A percentile compares a stretch with the other conserved stretches of the same genome.
phyloP scores from a whole-genome alignment of 2,888 invertebrate species.

The Apodemia zela region DNA sequence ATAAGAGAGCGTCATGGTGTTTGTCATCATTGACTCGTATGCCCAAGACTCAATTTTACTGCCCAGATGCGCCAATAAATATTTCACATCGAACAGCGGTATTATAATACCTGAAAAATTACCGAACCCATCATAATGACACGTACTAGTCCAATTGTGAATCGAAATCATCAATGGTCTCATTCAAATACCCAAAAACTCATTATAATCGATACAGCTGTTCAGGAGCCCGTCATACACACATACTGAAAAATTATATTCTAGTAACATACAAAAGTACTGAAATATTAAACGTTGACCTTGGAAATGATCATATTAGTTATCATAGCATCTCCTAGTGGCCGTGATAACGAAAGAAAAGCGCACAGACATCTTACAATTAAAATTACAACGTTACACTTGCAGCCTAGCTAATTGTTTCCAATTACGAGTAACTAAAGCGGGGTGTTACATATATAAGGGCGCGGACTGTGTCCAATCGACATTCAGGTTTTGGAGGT shows the following conservation, averaged over 20 bases:
- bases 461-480: slow-evolving; percentile 54
- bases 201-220: too few relatives aligned
- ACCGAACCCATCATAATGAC: too few relatives aligned
- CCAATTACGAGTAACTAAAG: slow-evolving; percentile 65
- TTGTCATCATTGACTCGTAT: too few relatives aligned
- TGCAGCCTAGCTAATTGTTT: slow-evolving; percentile 69
- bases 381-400: slow-evolving; percentile 71
- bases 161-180: too few relatives aligned
- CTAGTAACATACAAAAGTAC: neutral
- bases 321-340: slow-evolving; percentile 17
- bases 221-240: neutral
- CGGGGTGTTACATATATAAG: slow-evolving; percentile 74
- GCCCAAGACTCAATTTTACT: too few relatives aligned
- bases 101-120: too few relatives aligned
- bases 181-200: too few relatives aligned
- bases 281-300: neutral
- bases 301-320: neutral
- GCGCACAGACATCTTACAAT: slow-evolving; percentile 60
- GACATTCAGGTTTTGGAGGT: slow-evolving; percentile 68
- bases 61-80: too few relatives aligned
- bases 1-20: too few relatives aligned
- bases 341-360: slow-evolving; percentile 40
- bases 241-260: neutral
- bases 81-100: too few relatives aligned
- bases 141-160: too few relatives aligned